Conservation (phyloP, 1,140 invertebrate genomes). For the Linepithema humile region DNA sequence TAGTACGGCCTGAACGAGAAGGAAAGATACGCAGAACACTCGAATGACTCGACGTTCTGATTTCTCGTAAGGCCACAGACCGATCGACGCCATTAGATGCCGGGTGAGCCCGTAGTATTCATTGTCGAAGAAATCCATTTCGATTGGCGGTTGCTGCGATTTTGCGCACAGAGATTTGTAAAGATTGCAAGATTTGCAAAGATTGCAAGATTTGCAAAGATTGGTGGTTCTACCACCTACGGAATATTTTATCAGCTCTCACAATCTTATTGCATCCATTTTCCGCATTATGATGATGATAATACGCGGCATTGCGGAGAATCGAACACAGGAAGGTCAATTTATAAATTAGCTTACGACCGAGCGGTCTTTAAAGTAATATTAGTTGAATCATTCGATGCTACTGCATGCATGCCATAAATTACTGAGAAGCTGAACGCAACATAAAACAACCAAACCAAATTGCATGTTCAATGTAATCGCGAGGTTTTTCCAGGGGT, state of each 20-base stretch:
- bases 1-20: not conserved
- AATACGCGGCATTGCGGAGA: constrained; percentile 5
- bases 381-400: not conserved
- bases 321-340: not conserved
- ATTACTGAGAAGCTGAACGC: not conserved
- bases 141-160: not conserved
- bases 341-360: constrained; percentile 29
- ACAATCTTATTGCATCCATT: constrained; percentile 12
- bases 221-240: not conserved
- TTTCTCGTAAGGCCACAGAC: constrained; percentile 44
- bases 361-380: not conserved
- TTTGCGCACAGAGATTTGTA: constrained; percentile 5
- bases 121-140: constrained; percentile 35
- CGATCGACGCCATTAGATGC: constrained; percentile 17
- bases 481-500: not conserved
- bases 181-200: constrained; percentile 22
- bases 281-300: constrained; percentile 7
- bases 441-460: not conserved
- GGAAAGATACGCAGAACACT: not conserved
- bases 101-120: constrained; percentile 15
- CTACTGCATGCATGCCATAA: not conserved
- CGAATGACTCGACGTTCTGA: not conserved
- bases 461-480: constrained; percentile 26
- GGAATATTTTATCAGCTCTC: constrained; percentile 30
- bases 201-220: constrained; percentile 29